phyloP scores from a whole-genome alignment of 92 coral and sea anemone species.

The Meandrina meandrites region DNA sequence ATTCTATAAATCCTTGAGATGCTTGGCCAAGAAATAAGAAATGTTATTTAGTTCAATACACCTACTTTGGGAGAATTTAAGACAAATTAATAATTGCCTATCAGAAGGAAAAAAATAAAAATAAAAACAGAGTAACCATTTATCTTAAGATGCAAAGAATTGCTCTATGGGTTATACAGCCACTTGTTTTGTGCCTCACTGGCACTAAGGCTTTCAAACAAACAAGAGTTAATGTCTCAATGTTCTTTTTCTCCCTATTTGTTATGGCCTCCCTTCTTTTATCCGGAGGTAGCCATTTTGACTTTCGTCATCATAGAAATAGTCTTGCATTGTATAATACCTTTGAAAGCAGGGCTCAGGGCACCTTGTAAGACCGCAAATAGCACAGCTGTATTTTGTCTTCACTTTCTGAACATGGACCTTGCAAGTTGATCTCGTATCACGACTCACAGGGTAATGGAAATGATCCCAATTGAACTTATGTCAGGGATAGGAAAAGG shows the following conservation, averaged over 20 bases:
- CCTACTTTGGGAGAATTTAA: no score
- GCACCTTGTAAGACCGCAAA: constrained; percentile 49
- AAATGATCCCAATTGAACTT: constrained; percentile 34
- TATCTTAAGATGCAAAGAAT: constrained; percentile 7
- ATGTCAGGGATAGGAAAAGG: constrained; percentile 33
- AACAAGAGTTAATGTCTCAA: constrained; percentile 26
- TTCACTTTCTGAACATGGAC: constrained; percentile 43
- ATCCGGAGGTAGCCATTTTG: constrained; percentile 12
- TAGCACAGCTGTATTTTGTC: constrained; percentile 48
- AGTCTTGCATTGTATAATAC: constrained; percentile 39
- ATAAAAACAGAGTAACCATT: no score
- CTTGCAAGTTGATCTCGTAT: constrained; percentile 45
- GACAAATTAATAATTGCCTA: no score
- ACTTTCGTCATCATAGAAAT: constrained; percentile 37
- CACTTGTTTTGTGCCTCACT: background rate
- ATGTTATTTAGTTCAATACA: no score
- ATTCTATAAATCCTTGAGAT: no score
- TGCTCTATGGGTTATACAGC: background rate
- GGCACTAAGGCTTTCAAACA: background rate
- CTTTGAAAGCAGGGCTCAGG: constrained; percentile 47
- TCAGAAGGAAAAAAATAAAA: background rate
- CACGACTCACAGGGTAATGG: no score
- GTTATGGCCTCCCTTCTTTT: constrained; percentile 39
- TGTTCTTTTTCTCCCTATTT: constrained; percentile 31
- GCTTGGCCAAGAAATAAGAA: no score